These are phyloP conservation scores for Lobophora halterata DNA, from an alignment of 2,888 invertebrate genomes.

Conservation along the genomic window DNA sequence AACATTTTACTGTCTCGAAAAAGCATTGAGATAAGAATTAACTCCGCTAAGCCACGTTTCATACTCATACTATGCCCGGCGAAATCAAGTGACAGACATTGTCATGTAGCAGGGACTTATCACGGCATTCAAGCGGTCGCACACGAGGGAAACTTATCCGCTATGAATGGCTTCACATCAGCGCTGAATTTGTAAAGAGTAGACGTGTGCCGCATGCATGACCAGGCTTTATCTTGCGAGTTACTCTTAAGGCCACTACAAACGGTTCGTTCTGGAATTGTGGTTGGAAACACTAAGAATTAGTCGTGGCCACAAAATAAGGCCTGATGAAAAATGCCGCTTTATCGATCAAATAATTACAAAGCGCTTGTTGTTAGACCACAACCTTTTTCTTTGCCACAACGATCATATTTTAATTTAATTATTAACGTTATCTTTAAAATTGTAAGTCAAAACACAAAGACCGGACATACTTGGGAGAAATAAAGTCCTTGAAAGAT, in stretches of 20 bases:
- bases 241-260: conserved; percentile 10
- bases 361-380: no score
- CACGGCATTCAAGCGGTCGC: conserved; percentile 62
- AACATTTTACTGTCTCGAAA: conserved; percentile 11
- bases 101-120: conserved; percentile 61
- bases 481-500: no score
- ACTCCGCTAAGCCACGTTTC: conserved; percentile 19
- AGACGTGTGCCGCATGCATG: conserved; percentile 72
- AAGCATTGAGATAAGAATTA: conserved; percentile 18
- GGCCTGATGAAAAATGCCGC: no score
- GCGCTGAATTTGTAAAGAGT: conserved; percentile 76
- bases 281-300: no score
- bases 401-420: no score
- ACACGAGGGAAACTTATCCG: conserved; percentile 69
- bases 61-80: conserved; percentile 31
- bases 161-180: conserved; percentile 71
- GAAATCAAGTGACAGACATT: conserved; percentile 62
- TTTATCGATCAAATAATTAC: no score
- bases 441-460: no score
- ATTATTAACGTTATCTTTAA: no score
- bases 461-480: no score
- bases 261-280: background rate
- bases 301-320: no score
- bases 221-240: conserved; percentile 65
- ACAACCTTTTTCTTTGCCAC: no score